Percentiles rank a stretch among this genome's conserved stretches.
Evolutionary conservation across 2,888 invertebrate genomes (phyloP).

Genomic region (Eutolmus rufibarbis): DNA sequence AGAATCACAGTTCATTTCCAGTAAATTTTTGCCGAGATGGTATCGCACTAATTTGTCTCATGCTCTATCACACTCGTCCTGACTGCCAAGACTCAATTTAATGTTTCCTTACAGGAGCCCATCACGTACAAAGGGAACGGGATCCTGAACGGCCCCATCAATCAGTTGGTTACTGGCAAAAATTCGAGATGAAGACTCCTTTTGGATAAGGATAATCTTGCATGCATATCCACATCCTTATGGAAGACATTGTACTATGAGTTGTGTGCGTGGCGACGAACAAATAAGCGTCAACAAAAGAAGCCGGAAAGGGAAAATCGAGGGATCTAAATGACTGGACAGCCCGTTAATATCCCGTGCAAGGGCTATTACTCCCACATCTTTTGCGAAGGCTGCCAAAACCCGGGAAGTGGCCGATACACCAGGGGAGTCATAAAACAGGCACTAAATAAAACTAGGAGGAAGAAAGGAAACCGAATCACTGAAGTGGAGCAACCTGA

Average conservation of each 20-base stretch:
- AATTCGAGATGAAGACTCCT: neutral
- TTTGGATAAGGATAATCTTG: constrained; percentile 3
- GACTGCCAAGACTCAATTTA: neutral
- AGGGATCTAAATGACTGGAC: constrained; percentile 40
- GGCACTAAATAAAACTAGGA: constrained; percentile 26
- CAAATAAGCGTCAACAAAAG: constrained; percentile 37
- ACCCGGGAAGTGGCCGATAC: neutral
- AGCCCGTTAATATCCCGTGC: constrained; percentile 39
- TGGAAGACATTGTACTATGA: neutral
- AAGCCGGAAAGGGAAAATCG: constrained; percentile 14
- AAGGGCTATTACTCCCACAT: constrained; percentile 32
- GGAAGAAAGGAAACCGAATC: constrained; percentile 30
- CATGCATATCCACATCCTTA: constrained; percentile 14
- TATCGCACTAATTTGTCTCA: constrained; percentile 9
- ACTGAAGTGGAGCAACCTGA: constrained; percentile 41
- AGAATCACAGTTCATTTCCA: constrained; percentile 13
- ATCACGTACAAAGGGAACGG: neutral
- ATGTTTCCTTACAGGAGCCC: constrained; percentile 11
- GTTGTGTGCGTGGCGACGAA: neutral
- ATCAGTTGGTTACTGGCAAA: constrained; percentile 23
- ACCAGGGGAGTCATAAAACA: constrained; percentile 30
- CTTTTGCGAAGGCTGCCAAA: constrained; percentile 2
- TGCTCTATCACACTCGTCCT: neutral
- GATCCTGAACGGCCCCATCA: neutral
- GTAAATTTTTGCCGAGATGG: constrained; percentile 19